Evolutionary conservation across 2,113 vertebrate species (phyloP).

Genomic region (Mungos mungo): DNA sequence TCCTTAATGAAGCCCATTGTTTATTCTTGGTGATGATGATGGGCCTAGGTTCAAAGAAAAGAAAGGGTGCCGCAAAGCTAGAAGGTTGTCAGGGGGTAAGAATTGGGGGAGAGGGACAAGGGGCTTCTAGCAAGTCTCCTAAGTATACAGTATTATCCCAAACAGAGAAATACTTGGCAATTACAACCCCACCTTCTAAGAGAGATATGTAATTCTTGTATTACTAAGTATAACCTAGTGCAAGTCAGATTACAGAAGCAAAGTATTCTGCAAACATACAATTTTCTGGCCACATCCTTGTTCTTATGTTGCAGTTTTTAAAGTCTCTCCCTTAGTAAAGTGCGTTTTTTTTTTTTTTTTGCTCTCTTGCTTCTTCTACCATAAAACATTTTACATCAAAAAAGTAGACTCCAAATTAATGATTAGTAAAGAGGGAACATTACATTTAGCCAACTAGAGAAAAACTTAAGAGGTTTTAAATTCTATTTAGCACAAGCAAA

Average conservation of each 20-base stretch:
- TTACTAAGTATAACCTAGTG: background rate
- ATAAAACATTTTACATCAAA: constrained; percentile 38
- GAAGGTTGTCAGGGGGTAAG: background rate
- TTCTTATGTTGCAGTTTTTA: background rate
- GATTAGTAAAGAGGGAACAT: constrained; percentile 29
- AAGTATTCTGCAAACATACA: background rate
- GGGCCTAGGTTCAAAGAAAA: background rate
- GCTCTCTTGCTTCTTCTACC: background rate
- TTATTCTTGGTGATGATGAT: background rate
- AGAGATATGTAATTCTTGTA: background rate
- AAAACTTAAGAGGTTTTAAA: constrained; percentile 1
- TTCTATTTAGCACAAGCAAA: constrained; percentile 23
- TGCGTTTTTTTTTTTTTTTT: background rate
- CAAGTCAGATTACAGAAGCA: constrained; percentile 21
- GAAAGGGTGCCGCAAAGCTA: background rate
- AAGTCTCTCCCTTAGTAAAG: background rate
- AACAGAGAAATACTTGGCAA: constrained; percentile 14
- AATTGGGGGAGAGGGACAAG: background rate
- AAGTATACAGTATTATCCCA: constrained; percentile 10
- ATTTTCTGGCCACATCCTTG: constrained; percentile 33
- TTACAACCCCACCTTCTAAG: constrained; percentile 7
- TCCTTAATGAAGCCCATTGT: background rate
- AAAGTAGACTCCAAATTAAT: constrained; percentile 35
- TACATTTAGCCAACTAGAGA: background rate
- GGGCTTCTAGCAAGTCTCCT: background rate